Evolutionary conservation across 1,140 invertebrate genomes (phyloP), one percentile per base, ranked within the genome.

Genomic region (Latrodectus geometricus): DNA sequence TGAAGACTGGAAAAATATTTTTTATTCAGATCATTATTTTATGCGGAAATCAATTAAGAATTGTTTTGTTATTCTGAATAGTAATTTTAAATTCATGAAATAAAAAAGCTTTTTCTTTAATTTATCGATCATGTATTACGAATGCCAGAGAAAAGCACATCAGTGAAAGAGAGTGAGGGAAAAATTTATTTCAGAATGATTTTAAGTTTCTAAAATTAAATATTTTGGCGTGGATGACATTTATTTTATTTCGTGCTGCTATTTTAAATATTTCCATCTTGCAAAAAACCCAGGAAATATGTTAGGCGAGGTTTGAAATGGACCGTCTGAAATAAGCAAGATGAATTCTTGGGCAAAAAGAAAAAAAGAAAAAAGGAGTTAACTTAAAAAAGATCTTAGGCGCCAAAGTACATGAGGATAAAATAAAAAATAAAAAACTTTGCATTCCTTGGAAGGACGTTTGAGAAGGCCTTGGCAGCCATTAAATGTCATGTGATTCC

Each of bases 381-480:
- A 50, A 84, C 17, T 50, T 61, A 21, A 77, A 86, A 86, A 86
- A 86, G 74, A 78, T 77, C 66, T 21, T 65, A 86, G 83, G 83
- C 83, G 83, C 83, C 83, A 77, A 86, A 78, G 75, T 78, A 66
- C n/a, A 81, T 14, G 17, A 73, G 23, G 49, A 70, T 70, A 50
- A 61, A 73, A 75, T 21, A 76, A 75, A 54, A 17, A 17, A 17
- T 48, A 52, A 23, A 35, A 20, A 74, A 74, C 12, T 20, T 65
- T 49, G 52, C 74, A 86, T 86, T 86, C 83, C 68, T 76, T 49
- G 75, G 83, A 86, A 86, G 83, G 83, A 86, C 83, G 83, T 86
- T 86, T 86, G n/a, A 86, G 52, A 86, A 86, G 75, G 83, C 83
- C 83, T 86, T 86, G 83, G 83, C 83, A 86, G 75, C 83, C 83